These are phyloP conservation scores for Pogonomyrmex californicus DNA, from an alignment of 1,140 invertebrate species.

Conservation along the genomic window DNA sequence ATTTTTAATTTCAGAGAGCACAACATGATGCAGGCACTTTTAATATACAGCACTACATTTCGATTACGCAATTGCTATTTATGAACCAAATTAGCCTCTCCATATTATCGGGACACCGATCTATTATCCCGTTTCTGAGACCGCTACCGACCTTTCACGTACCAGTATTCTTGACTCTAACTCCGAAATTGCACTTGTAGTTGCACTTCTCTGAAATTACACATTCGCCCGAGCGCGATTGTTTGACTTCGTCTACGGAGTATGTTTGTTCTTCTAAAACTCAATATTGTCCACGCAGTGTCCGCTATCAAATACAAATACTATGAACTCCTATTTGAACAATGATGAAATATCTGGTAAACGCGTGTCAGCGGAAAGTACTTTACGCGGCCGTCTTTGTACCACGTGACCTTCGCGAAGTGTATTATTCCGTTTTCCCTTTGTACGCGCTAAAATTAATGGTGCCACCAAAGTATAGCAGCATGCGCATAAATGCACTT, in stretches of 20 bases:
- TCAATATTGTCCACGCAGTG: conserved; percentile 60
- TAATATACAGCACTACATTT: neutral
- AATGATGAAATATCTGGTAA: conserved; percentile 62
- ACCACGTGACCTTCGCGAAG: neutral
- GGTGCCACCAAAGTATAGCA: conserved; percentile 3
- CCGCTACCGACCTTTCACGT: conserved; percentile 33
- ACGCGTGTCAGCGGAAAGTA: conserved; percentile 37
- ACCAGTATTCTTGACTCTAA: conserved; percentile 52
- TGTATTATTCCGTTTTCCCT: conserved; percentile 41
- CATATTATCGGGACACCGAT: neutral
- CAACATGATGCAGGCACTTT: neutral
- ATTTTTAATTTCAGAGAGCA: neutral
- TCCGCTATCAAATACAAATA: conserved; percentile 68
- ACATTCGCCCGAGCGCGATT: conserved; percentile 55
- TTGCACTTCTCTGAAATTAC: conserved; percentile 56
- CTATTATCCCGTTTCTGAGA: conserved; percentile 13
- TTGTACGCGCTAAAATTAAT: conserved; percentile 49
- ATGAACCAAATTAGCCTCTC: neutral
- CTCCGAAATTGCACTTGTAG: conserved; percentile 51
- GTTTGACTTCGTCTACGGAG: conserved; percentile 63
- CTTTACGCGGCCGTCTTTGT: conserved; percentile 49
- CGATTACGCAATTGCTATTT: neutral
- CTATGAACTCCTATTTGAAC: conserved; percentile 50
- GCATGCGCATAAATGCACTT: conserved; percentile 28
- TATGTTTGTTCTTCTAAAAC: conserved; percentile 66